Conservation (phyloP, 2,797 vertebrate species). For the Darevskia mixta region DNA sequence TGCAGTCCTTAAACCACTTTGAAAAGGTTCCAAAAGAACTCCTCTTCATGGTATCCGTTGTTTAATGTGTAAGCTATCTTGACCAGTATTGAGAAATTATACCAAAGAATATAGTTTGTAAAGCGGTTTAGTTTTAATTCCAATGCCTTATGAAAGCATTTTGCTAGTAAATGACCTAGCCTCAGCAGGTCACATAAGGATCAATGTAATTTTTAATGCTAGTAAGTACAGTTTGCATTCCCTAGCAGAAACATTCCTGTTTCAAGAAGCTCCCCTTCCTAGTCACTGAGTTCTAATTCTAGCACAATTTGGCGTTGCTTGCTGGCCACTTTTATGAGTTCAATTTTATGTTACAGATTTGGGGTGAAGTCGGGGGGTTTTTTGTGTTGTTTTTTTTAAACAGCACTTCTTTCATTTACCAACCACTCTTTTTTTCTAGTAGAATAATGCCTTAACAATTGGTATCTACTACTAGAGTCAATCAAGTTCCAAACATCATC, state of each 20-base stretch:
- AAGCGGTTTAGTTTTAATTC: constrained; percentile 40
- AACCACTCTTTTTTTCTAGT: background rate
- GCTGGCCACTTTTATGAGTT: background rate
- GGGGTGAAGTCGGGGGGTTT: background rate
- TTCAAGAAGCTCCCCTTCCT: background rate
- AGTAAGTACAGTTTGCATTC: constrained; percentile 4
- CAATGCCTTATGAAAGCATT: constrained; percentile 5
- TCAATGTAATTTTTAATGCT: constrained; percentile 65
- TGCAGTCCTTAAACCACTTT: constrained; percentile 40
- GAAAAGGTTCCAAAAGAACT: constrained; percentile 38
- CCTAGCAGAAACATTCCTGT: background rate
- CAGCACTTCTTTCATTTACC: background rate
- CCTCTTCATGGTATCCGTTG: constrained; percentile 20
- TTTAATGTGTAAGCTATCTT: constrained; percentile 35
- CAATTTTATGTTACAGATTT: background rate
- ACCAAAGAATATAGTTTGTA: constrained; percentile 75
- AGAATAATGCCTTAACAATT: background rate
- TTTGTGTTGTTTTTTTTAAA: background rate
- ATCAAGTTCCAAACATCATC: background rate
- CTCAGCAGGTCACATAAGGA: background rate
- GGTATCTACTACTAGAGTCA: background rate
- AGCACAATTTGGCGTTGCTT: background rate
- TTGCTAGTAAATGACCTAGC: background rate
- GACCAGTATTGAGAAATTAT: constrained; percentile 53
- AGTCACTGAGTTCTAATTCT: background rate